Base-by-base conservation (phyloP, 2,888 invertebrate species). In the Cyclophora albipunctata region DNA sequence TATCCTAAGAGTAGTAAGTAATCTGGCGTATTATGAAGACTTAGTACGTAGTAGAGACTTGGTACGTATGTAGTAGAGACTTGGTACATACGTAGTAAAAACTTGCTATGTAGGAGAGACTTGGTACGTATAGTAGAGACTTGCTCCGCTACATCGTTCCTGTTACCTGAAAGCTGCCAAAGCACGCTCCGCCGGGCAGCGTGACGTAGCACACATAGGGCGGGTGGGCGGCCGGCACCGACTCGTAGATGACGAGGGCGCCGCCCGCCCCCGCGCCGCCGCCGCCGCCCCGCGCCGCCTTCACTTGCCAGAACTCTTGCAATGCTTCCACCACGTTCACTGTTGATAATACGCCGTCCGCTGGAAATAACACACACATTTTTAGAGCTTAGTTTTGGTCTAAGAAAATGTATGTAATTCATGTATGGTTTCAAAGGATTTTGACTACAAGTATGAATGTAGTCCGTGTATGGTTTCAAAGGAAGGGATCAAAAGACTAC, bases 251-350 rank as follows among this genome's bases (percentile, higher is more conserved):
- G 66, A 98, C 97, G 66, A 97, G 91, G 33, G 97, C 97, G 53
- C 96, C 97, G 69, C 96, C 95, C 93, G 58, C 95, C 89, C 20
- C 80, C 78, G 83, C 62, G 37, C 81, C 81, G 3, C 80, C 77
- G 49, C 83, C 62, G 34, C 81, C 80, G 5, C 96, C 96, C 55
- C 96, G 90, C 47, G 96, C 93, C 64, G 96, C 95, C 85, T 98
- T 98, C 96, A 97, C 96, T 90, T 97, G 97, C 98, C 98, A 98
- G 85, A 98, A 98, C 88, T 98, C 97, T 82, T 98, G 97, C 52
- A 98, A 89, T 5, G 97, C 97, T 84, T 98, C 97, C 52, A 98
- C 97, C 57, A 98, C 97, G 89, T 98, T 97, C 64, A 98, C 97
- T 94, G 90, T 84, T 44, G 81, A 86, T 49, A 87, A 71, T 45